These are phyloP conservation scores for Glaucomys volans DNA, from an alignment of 2,113 vertebrate species.

Conservation along the genomic window DNA sequence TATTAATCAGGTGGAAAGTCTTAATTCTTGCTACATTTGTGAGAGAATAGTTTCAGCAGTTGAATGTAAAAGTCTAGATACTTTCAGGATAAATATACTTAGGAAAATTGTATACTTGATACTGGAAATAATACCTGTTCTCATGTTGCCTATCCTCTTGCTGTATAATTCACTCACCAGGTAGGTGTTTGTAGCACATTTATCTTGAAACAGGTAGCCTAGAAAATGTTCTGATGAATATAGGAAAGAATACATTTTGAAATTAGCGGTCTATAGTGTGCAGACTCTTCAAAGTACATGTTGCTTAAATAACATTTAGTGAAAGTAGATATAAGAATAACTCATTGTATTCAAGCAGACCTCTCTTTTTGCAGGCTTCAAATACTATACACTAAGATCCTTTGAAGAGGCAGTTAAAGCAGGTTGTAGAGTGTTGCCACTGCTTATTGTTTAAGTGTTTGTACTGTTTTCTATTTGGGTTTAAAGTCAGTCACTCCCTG, in stretches of 20 bases:
- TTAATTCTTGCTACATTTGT: constrained; percentile 54
- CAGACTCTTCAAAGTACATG: background rate
- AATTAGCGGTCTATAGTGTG: constrained; percentile 25
- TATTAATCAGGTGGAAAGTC: constrained; percentile 33
- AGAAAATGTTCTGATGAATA: constrained; percentile 17
- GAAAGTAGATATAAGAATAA: background rate
- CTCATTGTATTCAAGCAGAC: background rate
- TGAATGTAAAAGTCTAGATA: background rate
- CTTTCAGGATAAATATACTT: constrained; percentile 9
- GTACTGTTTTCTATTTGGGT: constrained; percentile 26
- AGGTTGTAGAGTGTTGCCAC: background rate
- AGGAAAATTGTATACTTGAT: background rate
- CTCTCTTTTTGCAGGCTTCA: background rate
- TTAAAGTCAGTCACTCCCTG: constrained; percentile 4
- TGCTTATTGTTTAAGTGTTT: constrained; percentile 62
- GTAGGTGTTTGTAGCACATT: background rate
- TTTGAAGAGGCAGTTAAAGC: constrained; percentile 65
- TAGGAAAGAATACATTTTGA: background rate
- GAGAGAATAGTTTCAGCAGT: constrained; percentile 27
- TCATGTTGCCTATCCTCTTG: background rate
- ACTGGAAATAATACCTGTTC: constrained; percentile 19
- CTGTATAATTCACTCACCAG: constrained; percentile 5
- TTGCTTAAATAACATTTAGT: background rate
- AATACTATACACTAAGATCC: background rate
- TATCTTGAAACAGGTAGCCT: background rate